A percentile compares a stretch with the other conserved stretches of the same genome.
Evolutionary conservation across 2,888 invertebrate genomes (phyloP).

Genomic region (Zygogramma bicolorata): DNA sequence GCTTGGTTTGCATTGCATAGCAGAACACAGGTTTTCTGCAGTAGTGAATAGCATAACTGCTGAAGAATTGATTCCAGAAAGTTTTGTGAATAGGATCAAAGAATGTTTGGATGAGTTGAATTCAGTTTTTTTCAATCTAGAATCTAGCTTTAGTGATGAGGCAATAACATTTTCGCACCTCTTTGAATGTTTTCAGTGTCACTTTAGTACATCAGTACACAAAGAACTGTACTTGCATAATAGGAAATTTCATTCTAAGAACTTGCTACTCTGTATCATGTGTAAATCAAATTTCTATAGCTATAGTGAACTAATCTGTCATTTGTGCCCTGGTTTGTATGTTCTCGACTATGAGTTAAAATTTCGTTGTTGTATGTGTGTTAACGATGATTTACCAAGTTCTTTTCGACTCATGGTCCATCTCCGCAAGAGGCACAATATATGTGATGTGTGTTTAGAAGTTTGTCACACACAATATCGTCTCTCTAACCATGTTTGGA

Average conservation of each 20-base stretch:
- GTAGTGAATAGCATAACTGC: conserved; percentile 83
- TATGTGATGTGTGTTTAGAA: conserved; percentile 90
- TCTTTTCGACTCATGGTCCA: conserved; percentile 91
- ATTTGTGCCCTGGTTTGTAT: conserved; percentile 86
- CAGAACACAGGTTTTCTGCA: conserved; percentile 84
- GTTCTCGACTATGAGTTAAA: conserved; percentile 74
- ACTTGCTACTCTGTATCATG: conserved; percentile 86
- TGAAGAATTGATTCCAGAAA: conserved; percentile 78
- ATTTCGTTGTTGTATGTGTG: conserved; percentile 87
- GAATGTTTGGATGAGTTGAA: conserved; percentile 74
- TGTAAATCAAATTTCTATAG: conserved; percentile 89
- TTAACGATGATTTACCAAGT: conserved; percentile 82
- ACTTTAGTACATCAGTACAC: conserved; percentile 81
- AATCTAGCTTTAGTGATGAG: conserved; percentile 74
- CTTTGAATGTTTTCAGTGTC: conserved; percentile 90
- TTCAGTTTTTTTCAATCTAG: conserved; percentile 77
- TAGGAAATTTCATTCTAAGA: conserved; percentile 87
- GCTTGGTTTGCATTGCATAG: conserved; percentile 82
- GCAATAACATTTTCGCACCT: conserved; percentile 74
- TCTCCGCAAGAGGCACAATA: conserved; percentile 84
- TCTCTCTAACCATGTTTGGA: conserved; percentile 90
- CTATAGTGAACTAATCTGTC: conserved; percentile 88
- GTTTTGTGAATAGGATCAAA: conserved; percentile 77
- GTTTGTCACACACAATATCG: conserved; percentile 83
- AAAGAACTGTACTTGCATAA: conserved; percentile 90